Conservation (phyloP, 1,140 invertebrate species). For the Cyrtorhinus lividipennis region DNA sequence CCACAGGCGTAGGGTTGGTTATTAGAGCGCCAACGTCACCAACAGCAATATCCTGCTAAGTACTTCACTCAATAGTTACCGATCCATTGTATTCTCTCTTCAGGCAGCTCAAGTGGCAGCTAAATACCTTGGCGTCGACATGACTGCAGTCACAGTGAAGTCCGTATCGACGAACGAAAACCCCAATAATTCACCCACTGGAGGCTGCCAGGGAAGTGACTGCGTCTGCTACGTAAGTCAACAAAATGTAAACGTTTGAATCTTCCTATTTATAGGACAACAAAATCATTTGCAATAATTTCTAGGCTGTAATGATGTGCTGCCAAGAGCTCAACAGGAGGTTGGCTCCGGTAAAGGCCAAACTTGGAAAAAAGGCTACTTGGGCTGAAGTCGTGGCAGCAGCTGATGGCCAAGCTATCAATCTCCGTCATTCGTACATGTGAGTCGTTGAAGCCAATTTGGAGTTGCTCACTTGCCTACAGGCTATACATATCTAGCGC, state of each 20-base stretch:
- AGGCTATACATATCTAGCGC: background rate
- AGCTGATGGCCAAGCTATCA: conserved; percentile 41
- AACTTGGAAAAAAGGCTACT: conserved; percentile 37
- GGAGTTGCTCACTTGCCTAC: background rate
- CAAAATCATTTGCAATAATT: no score
- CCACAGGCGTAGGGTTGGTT: no score
- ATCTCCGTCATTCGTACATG: conserved; percentile 49
- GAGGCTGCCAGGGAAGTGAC: conserved; percentile 58
- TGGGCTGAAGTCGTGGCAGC: conserved; percentile 49
- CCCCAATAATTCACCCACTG: conserved; percentile 46
- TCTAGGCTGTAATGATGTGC: conserved; percentile 45
- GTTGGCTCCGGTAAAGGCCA: conserved; percentile 43
- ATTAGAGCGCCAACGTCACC: no score
- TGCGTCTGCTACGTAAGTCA: conserved; percentile 38
- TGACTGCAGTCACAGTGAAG: conserved; percentile 51
- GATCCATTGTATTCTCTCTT: no score
- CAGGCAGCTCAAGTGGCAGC: conserved; percentile 63
- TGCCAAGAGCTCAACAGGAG: conserved; percentile 48
- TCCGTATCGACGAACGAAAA: conserved; percentile 43
- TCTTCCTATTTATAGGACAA: no score
- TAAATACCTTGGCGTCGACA: conserved; percentile 50
- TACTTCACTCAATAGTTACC: no score
- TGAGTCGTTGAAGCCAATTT: conserved; percentile 24
- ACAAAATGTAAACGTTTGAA: background rate
- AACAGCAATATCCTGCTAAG: no score